Conservation (phyloP, 2,797 vertebrate species). For the Eremophila alpestris region DNA sequence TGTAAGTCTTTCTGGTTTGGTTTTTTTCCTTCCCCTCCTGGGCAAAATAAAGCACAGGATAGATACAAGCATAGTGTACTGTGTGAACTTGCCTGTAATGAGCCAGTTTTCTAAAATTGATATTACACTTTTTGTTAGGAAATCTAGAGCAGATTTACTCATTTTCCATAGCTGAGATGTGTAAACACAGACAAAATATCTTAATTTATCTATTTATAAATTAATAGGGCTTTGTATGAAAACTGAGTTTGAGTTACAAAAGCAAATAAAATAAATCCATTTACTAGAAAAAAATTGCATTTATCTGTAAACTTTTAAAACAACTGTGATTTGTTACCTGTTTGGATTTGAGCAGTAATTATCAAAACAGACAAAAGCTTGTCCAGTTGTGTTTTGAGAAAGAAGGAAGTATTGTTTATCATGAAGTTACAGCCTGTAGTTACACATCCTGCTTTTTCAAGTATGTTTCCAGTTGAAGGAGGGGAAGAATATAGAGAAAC, state of each 20-base stretch:
- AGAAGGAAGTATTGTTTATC: background rate
- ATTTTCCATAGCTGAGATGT: background rate
- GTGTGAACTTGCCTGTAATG: slow-evolving; percentile 7
- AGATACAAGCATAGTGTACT: background rate
- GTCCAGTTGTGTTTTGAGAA: background rate
- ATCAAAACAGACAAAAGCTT: background rate
- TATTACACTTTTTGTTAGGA: background rate
- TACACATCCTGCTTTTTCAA: background rate
- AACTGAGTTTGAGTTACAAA: background rate
- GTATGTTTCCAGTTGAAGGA: background rate
- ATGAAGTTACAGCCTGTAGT: background rate
- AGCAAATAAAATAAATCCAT: background rate
- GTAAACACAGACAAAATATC: background rate
- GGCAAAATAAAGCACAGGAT: background rate
- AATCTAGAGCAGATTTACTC: background rate
- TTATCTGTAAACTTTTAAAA: background rate
- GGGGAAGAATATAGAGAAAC: background rate
- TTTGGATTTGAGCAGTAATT: background rate
- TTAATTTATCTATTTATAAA: background rate
- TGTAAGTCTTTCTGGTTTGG: slow-evolving; percentile 65
- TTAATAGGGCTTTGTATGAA: background rate
- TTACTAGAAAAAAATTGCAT: background rate
- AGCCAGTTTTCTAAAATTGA: slow-evolving; percentile 33
- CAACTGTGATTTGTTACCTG: background rate
- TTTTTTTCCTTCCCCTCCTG: background rate